These are phyloP conservation scores for Melanerpes formicivorus DNA, from an alignment of 2,113 vertebrate species.

Conservation along the genomic window DNA sequence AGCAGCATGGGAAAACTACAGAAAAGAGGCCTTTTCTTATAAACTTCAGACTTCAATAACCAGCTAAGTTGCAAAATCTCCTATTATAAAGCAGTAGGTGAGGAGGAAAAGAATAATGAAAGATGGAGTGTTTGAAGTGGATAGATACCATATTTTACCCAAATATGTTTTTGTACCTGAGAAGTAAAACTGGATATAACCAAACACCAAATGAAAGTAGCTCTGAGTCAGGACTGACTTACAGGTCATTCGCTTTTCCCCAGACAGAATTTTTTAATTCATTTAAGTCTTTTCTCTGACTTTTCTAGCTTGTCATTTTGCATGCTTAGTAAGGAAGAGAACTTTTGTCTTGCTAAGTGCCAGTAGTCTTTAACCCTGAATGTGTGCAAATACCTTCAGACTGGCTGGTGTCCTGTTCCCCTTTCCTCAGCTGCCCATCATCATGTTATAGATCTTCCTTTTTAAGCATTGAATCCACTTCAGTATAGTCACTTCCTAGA, in stretches of 20 bases:
- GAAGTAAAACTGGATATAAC: background rate
- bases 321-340: background rate
- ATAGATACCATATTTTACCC: background rate
- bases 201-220: background rate
- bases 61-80: background rate
- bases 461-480: no score
- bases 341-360: background rate
- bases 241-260: background rate
- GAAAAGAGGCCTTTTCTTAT: background rate
- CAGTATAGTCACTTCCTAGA: no score
- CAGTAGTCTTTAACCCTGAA: background rate
- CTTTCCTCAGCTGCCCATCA: background rate
- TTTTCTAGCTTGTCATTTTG: background rate
- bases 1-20: background rate
- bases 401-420: background rate
- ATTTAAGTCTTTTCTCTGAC: background rate
- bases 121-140: background rate
- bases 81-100: background rate
- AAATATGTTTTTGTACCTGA: background rate
- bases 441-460: no score
- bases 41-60: background rate
- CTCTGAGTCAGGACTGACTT: background rate
- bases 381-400: background rate
- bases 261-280: background rate
- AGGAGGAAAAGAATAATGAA: background rate